Conservation (phyloP, 1,140 invertebrate genomes). For the Pemphigus obesinymphae region DNA sequence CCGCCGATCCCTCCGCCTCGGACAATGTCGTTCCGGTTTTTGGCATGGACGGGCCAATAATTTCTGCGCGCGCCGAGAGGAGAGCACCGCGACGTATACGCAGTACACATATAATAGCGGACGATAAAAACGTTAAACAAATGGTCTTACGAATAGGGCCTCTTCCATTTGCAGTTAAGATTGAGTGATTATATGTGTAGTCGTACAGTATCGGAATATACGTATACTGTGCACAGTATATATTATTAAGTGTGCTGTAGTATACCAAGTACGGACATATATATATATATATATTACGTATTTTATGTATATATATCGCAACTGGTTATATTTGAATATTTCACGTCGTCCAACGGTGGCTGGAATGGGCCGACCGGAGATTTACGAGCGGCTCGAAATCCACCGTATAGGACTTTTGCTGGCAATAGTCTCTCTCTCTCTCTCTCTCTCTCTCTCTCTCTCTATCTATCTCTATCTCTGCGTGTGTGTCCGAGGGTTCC, state of each 20-base stretch:
- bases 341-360: background rate
- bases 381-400: background rate
- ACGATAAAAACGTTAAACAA: constrained; percentile 27
- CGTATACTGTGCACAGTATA: background rate
- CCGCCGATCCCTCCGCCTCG: background rate
- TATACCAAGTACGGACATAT: background rate
- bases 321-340: constrained; percentile 19
- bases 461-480: too few relatives aligned
- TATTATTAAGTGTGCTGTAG: background rate
- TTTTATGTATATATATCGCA: constrained; percentile 3
- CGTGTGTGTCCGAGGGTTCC: background rate
- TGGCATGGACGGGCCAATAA: constrained; percentile 15
- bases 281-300: too few relatives aligned
- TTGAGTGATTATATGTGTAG: constrained; percentile 19
- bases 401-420: constrained; percentile 1
- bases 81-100: background rate
- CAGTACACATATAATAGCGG: background rate
- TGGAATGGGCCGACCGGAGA: background rate
- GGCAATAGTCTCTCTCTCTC: background rate
- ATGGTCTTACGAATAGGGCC: constrained; percentile 5
- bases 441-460: too few relatives aligned
- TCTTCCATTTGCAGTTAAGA: constrained; percentile 19
- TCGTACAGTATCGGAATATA: background rate
- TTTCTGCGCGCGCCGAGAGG: background rate
- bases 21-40: constrained; percentile 15